phyloP scores from a whole-genome alignment of 1,140 invertebrate species.

The Drosophila gunungcola region DNA sequence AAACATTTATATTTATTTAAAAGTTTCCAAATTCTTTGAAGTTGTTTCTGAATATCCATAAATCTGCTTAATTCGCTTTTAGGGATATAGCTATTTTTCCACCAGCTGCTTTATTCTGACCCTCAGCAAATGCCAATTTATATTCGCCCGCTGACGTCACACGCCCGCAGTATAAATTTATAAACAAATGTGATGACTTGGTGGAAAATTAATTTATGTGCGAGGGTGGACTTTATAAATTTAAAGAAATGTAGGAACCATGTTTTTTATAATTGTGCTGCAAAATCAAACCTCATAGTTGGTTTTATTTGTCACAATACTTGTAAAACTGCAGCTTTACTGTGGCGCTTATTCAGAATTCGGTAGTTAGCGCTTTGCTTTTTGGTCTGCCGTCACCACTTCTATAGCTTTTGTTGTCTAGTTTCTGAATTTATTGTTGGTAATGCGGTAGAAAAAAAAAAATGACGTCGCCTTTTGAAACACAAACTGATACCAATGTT shows the following conservation, averaged over 20 bases:
- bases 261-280: not conserved
- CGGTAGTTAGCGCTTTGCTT: conserved; percentile 38
- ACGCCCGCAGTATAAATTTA: conserved; percentile 25
- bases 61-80: conserved; percentile 10
- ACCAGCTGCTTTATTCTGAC: conserved; percentile 44
- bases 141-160: conserved; percentile 60
- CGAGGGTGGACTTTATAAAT: conserved; percentile 10
- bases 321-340: conserved; percentile 7
- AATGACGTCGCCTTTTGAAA: conserved; percentile 30
- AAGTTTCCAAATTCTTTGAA: conserved; percentile 36
- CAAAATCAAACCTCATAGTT: too few relatives aligned
- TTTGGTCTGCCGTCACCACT: conserved; percentile 20
- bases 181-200: conserved; percentile 40
- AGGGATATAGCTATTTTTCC: conserved; percentile 6
- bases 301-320: not conserved
- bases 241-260: not conserved
- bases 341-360: conserved; percentile 4
- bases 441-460: not conserved
- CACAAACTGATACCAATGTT: not conserved
- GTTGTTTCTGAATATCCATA: conserved; percentile 14
- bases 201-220: conserved; percentile 13
- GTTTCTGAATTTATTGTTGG: not conserved
- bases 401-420: conserved; percentile 17
- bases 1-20: conserved; percentile 9
- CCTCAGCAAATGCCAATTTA: conserved; percentile 51